Conservation (phyloP, 2,888 invertebrate species). For the Idaea aversata region DNA sequence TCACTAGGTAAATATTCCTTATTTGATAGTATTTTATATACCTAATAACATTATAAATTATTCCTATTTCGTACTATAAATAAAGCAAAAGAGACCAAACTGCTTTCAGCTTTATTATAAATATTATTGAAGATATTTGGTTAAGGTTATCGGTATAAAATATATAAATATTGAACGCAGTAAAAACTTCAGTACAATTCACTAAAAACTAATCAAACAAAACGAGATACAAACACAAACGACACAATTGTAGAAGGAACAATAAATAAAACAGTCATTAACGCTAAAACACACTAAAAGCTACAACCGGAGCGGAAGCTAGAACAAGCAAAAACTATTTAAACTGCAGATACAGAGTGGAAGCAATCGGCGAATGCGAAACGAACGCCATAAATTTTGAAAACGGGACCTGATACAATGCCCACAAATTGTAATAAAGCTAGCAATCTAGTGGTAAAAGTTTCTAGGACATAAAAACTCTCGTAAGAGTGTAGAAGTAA, state of each 20-base stretch:
- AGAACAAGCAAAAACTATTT: slow-evolving; percentile 18
- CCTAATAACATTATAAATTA: no score
- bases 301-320: slow-evolving; percentile 18
- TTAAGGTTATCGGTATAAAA: no score
- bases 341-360: slow-evolving; percentile 6
- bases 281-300: slow-evolving; percentile 18
- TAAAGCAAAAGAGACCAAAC: no score
- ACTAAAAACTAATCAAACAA: not conserved
- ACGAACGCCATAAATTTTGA: not conserved
- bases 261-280: not conserved
- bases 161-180: not conserved
- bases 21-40: no score
- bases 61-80: no score
- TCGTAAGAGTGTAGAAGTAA: not conserved
- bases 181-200: not conserved
- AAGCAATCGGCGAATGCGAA: not conserved
- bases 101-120: no score
- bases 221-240: not conserved
- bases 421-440: not conserved
- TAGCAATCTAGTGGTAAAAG: not conserved
- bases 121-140: no score
- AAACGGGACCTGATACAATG: not conserved
- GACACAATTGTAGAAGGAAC: not conserved
- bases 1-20: not conserved
- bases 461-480: not conserved